phyloP scores from a whole-genome alignment of 1,140 invertebrate genomes.

The Episyrphus balteatus region DNA sequence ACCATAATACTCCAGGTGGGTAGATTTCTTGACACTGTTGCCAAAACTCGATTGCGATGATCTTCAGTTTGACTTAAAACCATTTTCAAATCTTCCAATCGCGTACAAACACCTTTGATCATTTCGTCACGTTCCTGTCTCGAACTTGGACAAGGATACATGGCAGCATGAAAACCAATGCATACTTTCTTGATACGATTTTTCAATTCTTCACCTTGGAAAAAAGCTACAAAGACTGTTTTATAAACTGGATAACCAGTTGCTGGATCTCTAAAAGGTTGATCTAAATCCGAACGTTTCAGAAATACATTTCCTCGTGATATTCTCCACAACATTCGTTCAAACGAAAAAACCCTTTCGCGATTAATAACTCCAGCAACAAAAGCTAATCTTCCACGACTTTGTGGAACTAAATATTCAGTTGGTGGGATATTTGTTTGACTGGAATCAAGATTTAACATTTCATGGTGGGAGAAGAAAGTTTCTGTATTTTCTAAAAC shows the following conservation, averaged over 20 bases:
- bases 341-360: conserved; percentile 87
- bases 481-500: conserved; percentile 85
- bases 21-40: conserved; percentile 84
- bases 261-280: conserved; percentile 66
- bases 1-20: conserved; percentile 86
- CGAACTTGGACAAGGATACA: conserved; percentile 92
- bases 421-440: conserved; percentile 52
- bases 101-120: conserved; percentile 82
- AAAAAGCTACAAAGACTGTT: conserved; percentile 90
- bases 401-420: conserved; percentile 63
- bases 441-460: conserved; percentile 23
- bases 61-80: conserved; percentile 92
- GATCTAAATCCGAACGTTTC: conserved; percentile 70
- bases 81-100: conserved; percentile 89
- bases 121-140: conserved; percentile 82
- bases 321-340: conserved; percentile 93
- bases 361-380: conserved; percentile 75
- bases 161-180: conserved; percentile 87
- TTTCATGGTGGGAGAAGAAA: conserved; percentile 29
- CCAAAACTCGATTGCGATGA: conserved; percentile 84
- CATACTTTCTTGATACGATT: conserved; percentile 94
- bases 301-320: conserved; percentile 86
- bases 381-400: conserved; percentile 55
- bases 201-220: conserved; percentile 97
- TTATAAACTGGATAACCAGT: conserved; percentile 88